Conservation (phyloP, 2,113 vertebrate species). For the Rhipidura dahli region DNA sequence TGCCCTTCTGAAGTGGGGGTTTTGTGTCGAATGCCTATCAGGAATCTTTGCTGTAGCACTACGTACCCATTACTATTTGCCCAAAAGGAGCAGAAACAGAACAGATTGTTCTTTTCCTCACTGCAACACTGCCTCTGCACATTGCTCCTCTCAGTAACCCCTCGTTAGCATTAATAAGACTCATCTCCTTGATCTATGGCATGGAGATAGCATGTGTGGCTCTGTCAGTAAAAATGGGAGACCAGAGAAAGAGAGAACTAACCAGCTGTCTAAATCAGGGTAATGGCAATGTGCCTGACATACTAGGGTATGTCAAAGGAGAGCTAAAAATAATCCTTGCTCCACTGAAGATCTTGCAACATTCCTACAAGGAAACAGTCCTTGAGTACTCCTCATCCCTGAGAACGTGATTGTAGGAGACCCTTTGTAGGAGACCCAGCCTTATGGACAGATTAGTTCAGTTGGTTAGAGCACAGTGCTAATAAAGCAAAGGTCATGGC, state of each 20-base stretch:
- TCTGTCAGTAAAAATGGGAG: background rate
- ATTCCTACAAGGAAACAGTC: background rate
- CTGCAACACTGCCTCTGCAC: background rate
- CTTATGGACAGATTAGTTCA: background rate
- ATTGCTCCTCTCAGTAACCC: background rate
- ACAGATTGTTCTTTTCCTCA: background rate
- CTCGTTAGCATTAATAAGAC: background rate
- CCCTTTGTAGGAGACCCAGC: background rate
- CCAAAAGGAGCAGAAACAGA: background rate
- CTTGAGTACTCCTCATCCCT: background rate
- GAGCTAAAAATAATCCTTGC: background rate
- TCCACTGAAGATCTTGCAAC: background rate
- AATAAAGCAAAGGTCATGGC: conserved; percentile 42
- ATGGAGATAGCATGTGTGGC: background rate
- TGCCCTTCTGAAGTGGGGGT: fast-evolving
- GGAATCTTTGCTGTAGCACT: background rate
- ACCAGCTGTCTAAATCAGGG: background rate
- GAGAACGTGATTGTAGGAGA: background rate
- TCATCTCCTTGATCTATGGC: fast-evolving
- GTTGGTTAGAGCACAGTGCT: conserved; percentile 47
- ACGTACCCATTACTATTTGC: background rate
- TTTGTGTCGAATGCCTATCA: background rate
- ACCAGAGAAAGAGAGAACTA: background rate
- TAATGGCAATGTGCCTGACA: background rate
- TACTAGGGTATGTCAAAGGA: background rate